Percentiles rank a stretch among this genome's conserved stretches.
Evolutionary conservation across 2,888 invertebrate species (phyloP).

Genomic region (Augochlorella aurata): DNA sequence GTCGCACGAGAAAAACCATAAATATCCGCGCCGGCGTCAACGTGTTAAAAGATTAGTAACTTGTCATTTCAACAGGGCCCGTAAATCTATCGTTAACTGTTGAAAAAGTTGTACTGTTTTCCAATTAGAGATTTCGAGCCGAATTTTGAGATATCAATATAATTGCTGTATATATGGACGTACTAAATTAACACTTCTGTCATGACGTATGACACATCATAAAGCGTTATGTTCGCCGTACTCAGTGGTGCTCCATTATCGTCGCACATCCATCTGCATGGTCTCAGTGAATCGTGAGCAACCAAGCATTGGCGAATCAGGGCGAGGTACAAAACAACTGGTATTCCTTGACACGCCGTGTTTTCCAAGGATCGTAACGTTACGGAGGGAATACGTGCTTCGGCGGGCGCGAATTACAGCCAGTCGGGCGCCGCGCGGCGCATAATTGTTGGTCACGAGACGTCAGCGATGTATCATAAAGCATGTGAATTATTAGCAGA

Average conservation of each 20-base stretch:
- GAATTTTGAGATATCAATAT: not conserved
- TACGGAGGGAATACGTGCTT: not conserved
- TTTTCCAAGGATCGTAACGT: not conserved
- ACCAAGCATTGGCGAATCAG: not conserved
- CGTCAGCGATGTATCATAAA: constrained; percentile 66
- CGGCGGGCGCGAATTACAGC: constrained; percentile 38
- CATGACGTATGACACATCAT: no score
- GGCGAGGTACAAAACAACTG: not conserved
- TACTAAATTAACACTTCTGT: no score
- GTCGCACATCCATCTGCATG: not conserved
- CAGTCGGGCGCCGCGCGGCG: constrained; percentile 12
- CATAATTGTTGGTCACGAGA: constrained; percentile 59
- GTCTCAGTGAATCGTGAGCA: not conserved
- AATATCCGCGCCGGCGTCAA: no score
- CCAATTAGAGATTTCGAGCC: not conserved
- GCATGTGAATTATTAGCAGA: constrained; percentile 65
- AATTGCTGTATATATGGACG: no score
- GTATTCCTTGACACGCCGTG: not conserved
- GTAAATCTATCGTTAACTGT: no score
- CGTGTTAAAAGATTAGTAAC: no score
- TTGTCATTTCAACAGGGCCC: no score
- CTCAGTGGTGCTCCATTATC: not conserved
- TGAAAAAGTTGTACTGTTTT: not conserved
- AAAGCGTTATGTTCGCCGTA: not conserved
- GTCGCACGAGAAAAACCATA: no score